Evolutionary conservation across 2,113 vertebrate genomes (phyloP), one percentile per base, ranked within the genome.

Genomic region (Clinocottus analis): DNA sequence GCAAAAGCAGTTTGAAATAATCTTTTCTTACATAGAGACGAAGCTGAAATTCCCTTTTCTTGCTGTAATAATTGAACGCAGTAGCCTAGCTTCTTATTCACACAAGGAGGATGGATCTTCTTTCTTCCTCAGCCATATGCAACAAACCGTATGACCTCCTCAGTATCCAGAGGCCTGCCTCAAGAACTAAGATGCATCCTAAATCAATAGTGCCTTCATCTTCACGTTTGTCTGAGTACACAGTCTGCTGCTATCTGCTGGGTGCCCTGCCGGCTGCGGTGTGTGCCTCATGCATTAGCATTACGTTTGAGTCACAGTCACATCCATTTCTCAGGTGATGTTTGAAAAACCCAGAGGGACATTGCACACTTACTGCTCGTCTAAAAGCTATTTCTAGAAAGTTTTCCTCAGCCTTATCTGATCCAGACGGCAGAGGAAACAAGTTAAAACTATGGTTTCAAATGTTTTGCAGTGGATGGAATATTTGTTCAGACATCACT

Each of bases 131-230:
- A 51, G 25, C 2, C 3, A 39, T 37, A 27, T 37, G 23, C 25
- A 39, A 63, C 14, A 39, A 37, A 63, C 14, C 12, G n/a, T 13
- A 59, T 59, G 11, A 61, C 41, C 43, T n/a, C 8, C 31, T 67
- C 63, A 55, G 35, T 61, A 69, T 70, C 58, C n/a, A 37, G 49
- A 81, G 79, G 72, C 79, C 72, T 63, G 72, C 72, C 79, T 69
- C 72, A 68, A 68, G 55, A 62, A 74, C 43, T n/a, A 56, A 41
- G 31, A 66, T 2, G 66, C 29, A 59, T 55, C 29, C 7, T 64
- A 23, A 27, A 27, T 31, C 23, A 45, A n/a, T 31, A 33, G 27
- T 23, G 4, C 41, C 12, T 47, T 23, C 14, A 61, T 11, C 14
- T 62, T 19, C 13, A 25, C 13, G 21, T 45, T 39, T 23, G 35